A percentile compares a stretch with the other conserved stretches of the same genome.
phyloP scores from a whole-genome alignment of 1,140 invertebrate genomes.

The Drosophila nikananu region DNA sequence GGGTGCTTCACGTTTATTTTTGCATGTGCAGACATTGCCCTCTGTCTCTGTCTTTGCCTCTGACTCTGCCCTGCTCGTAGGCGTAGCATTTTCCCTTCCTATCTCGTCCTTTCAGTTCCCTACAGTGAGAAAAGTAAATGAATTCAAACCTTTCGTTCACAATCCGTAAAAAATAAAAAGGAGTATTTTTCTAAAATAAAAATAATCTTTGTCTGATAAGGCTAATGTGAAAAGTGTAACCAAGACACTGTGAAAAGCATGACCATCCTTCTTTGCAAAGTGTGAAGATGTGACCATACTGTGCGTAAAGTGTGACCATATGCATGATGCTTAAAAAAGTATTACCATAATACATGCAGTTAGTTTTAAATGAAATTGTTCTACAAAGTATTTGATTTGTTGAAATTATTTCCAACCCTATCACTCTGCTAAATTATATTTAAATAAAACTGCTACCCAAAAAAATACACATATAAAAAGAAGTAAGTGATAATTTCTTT shows the following conservation, averaged over 20 bases:
- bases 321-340: background rate
- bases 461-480: background rate
- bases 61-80: slow-evolving; percentile 57
- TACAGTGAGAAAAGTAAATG: slow-evolving; percentile 1
- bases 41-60: slow-evolving; percentile 38
- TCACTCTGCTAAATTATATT: background rate
- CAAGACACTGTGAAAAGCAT: no score
- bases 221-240: background rate
- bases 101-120: slow-evolving; percentile 9
- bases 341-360: background rate
- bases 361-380: background rate
- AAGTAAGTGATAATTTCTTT: background rate
- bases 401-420: background rate
- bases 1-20: slow-evolving; percentile 70
- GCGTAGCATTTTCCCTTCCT: slow-evolving; percentile 57
- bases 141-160: background rate
- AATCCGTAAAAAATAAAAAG: background rate
- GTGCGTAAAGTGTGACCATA: background rate
- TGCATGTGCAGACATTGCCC: slow-evolving; percentile 72
- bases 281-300: background rate
- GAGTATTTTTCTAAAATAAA: background rate
- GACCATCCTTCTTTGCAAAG: background rate
- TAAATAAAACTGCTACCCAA: background rate
- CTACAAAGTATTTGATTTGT: background rate
- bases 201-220: background rate